Evolutionary conservation across 2,113 vertebrate genomes (phyloP), one percentile per base, ranked within the genome.

Genomic region (Malurus alboscapulatus): DNA sequence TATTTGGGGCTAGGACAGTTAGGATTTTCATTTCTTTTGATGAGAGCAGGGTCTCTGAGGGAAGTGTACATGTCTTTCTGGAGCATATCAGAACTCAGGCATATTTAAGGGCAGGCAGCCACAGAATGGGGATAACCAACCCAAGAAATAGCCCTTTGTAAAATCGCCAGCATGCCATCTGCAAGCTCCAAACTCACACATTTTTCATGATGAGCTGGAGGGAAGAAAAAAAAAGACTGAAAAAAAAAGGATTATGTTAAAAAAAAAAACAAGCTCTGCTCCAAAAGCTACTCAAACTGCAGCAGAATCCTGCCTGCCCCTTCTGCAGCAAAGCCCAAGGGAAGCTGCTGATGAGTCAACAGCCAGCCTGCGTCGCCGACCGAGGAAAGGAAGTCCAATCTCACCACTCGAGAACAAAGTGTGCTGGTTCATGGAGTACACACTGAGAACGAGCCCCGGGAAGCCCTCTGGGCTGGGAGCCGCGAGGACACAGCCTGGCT

Each of bases 331-430:
- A 94, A 96, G 92, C 95, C 94, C 95, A 91, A 77, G 92, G 94
- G 92, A 96, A 95, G 92, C 92, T 78, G 92, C 79, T 65, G 93
- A 90, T 96, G 93, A 96, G 93, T 96, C 96, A 96, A 96, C 92
- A 94, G 88, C 63, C 90, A 96, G 93, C 16, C 78, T 87, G 88
- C 62, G 6, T 47, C 11, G 63, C 89, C 32, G 48, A 53, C 61
- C 8, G 42, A 91, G 83, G 59, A 85, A 30, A 93, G 92, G 92
- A 94, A 96, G 91, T 86, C 76, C 80, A 86, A 88, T 6, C 76
- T 71, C 84, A 54, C 8, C 85, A 29, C 69, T 78, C 0, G 34
- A 94, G 92, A 94, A 95, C 94, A 92, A 71, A 81, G 77, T 84
- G 91, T 95, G 93, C 95, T 94, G 84, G 87, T 71, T 92, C 86